A percentile compares a stretch with the other conserved stretches of the same genome.
Evolutionary conservation across 64 coral and sea anemone genomes (phyloP).

Genomic region (Montipora efflorescens): DNA sequence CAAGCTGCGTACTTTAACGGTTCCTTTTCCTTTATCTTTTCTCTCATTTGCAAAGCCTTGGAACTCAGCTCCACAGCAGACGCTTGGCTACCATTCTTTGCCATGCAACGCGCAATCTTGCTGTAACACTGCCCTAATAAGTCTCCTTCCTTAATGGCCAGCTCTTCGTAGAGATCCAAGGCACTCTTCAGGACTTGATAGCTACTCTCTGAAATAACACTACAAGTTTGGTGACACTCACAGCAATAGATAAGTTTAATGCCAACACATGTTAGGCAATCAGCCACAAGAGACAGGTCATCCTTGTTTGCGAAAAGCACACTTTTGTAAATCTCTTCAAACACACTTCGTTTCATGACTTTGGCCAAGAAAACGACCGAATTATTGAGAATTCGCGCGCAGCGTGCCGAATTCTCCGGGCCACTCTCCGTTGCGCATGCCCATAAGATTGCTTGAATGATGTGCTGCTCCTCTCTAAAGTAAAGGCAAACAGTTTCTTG

Average conservation of each 20-base stretch:
- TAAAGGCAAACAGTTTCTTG: background rate
- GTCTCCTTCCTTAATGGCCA: background rate
- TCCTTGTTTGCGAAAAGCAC: background rate
- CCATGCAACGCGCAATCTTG: conserved; percentile 34
- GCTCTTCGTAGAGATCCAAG: background rate
- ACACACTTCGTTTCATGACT: conserved; percentile 34
- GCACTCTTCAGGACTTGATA: conserved; percentile 8
- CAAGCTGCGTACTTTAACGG: conserved; percentile 34
- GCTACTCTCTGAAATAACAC: background rate
- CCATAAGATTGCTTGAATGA: conserved; percentile 40
- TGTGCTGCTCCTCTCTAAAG: conserved; percentile 8
- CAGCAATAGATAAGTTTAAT: conserved; percentile 25
- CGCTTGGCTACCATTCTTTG: conserved; percentile 5
- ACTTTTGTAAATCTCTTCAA: background rate
- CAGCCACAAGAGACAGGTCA: background rate
- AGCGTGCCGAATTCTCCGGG: background rate
- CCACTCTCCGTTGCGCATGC: conserved; percentile 2
- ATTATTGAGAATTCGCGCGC: background rate
- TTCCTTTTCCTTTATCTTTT: background rate
- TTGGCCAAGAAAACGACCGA: conserved; percentile 43
- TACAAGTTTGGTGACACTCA: conserved; percentile 29
- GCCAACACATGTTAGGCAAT: conserved; percentile 30
- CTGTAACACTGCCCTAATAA: conserved; percentile 32
- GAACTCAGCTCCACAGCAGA: background rate
- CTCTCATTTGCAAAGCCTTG: background rate